phyloP scores from a whole-genome alignment of 2,797 vertebrate genomes.

The Notolabrus celidotus region DNA sequence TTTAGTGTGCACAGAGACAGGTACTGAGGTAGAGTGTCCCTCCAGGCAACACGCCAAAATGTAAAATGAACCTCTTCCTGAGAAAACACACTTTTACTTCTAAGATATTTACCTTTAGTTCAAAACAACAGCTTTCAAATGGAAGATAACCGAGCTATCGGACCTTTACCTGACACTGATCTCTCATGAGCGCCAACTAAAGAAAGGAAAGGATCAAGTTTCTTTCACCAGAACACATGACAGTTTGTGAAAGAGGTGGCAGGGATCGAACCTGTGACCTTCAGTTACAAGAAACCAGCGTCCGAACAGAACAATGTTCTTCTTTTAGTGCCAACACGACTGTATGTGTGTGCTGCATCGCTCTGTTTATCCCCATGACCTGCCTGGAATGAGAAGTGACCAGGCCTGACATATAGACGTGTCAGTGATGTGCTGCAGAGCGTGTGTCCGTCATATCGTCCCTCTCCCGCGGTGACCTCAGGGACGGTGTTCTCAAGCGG shows the following conservation, averaged over 20 bases:
- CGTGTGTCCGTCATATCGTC: not conserved
- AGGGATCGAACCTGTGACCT: conserved; percentile 24
- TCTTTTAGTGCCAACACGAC: conserved; percentile 1
- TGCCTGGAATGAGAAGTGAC: conserved; percentile 58
- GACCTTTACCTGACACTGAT: not conserved
- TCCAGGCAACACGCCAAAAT: conserved; percentile 7
- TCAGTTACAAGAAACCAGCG: not conserved
- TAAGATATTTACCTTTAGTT: no score
- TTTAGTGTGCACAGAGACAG: conserved; percentile 4
- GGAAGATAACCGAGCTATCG: no score
- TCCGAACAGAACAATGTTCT: conserved; percentile 18
- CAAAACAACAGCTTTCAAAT: no score
- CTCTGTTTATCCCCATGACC: conserved; percentile 52
- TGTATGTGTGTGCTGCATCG: conserved; percentile 8
- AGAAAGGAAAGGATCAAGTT: not conserved
- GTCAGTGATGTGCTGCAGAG: conserved; percentile 38
- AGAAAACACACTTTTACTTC: not conserved
- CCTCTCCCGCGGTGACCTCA: not conserved
- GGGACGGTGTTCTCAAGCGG: not conserved
- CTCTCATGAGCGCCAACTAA: not conserved
- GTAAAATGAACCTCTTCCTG: not conserved
- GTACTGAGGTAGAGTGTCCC: conserved; percentile 7
- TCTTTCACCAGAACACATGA: not conserved
- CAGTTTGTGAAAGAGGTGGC: not conserved
- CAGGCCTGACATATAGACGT: conserved; percentile 31